Conservation (phyloP, 2,888 invertebrate genomes). For the Clitarchus hookeri region DNA sequence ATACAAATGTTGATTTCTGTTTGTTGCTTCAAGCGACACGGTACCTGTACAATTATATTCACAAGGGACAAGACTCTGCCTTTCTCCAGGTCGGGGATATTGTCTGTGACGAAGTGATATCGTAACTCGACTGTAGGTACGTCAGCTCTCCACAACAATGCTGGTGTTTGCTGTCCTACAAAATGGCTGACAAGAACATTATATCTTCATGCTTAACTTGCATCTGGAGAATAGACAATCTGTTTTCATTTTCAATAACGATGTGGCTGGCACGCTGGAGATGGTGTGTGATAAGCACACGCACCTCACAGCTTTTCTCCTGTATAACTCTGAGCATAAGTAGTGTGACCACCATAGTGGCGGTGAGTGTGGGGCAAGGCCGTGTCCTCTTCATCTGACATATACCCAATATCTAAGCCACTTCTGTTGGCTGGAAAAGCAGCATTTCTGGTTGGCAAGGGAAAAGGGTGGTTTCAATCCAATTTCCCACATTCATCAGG, state of each 20-base stretch:
- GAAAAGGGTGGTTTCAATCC: neutral
- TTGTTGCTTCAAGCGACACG: neutral
- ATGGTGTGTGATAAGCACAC: neutral
- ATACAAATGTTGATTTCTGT: slow-evolving; percentile 52
- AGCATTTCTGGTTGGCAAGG: neutral
- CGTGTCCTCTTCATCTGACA: neutral
- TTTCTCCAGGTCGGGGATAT: neutral
- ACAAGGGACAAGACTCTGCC: neutral
- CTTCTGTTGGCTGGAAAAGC: neutral
- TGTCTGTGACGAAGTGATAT: neutral
- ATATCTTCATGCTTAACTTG: neutral
- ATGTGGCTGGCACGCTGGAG: neutral
- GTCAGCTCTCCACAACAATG: neutral
- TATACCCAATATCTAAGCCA: neutral
- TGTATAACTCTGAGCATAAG: neutral
- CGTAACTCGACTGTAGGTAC: neutral
- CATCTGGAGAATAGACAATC: neutral
- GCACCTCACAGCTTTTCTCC: neutral
- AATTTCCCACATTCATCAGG: neutral
- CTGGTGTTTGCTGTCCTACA: neutral
- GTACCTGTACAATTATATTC: neutral
- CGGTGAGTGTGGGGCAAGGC: neutral
- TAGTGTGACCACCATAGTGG: neutral
- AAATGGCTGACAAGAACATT: slow-evolving; percentile 18
- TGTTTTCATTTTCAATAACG: too few relatives aligned